phyloP scores from a whole-genome alignment of 2,888 invertebrate genomes.

The Tetragonisca angustula region DNA sequence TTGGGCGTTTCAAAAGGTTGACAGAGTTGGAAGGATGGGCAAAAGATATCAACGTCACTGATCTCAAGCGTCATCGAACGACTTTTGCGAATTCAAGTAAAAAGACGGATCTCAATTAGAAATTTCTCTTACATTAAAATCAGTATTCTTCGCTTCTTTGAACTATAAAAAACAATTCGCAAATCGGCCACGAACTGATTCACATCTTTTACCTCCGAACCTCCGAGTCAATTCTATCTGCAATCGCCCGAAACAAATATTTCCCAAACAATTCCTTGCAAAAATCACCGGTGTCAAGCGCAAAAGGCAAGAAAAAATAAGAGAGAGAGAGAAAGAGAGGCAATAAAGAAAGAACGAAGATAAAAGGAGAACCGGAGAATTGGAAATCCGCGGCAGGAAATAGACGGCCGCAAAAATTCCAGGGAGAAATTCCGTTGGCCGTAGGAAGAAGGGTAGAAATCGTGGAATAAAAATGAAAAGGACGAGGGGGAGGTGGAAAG shows the following conservation, averaged over 20 bases:
- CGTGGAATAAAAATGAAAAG: conserved; percentile 32
- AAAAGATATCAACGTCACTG: too few species aligned
- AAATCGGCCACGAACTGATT: background rate
- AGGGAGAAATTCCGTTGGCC: conserved; percentile 5
- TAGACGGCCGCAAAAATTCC: conserved; percentile 12
- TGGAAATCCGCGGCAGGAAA: conserved; percentile 13
- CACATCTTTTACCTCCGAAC: background rate
- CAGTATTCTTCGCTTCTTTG: background rate
- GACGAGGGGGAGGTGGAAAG: background rate
- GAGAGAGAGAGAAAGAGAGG: background rate
- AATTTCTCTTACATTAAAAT: too few species aligned
- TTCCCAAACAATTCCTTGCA: background rate
- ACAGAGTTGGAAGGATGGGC: too few species aligned
- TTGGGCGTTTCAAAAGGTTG: too few species aligned
- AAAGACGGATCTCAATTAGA: too few species aligned
- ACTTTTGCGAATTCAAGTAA: too few species aligned
- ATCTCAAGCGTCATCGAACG: too few species aligned
- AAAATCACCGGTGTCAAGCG: background rate
- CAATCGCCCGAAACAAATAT: background rate
- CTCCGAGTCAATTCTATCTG: background rate
- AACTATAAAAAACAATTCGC: background rate
- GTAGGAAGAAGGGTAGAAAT: conserved; percentile 15
- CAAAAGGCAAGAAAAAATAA: background rate
- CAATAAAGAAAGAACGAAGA: background rate
- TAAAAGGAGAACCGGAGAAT: background rate